These are phyloP conservation scores for Harpagoxenus sublaevis DNA, from an alignment of 2,888 invertebrate species.

Conservation along the genomic window DNA sequence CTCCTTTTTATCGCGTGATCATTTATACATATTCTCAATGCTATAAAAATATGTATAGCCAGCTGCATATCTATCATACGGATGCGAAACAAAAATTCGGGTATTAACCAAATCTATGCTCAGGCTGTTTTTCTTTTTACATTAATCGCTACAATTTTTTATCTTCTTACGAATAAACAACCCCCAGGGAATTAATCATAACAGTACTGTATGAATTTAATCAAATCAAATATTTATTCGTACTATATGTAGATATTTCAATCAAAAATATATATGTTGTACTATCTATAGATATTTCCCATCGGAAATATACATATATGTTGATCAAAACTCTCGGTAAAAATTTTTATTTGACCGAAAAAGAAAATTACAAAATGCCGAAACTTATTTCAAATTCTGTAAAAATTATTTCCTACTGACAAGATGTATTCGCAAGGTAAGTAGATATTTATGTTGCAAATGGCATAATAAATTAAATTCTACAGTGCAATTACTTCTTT, in stretches of 20 bases:
- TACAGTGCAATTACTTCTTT: not conserved
- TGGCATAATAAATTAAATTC: constrained; percentile 20
- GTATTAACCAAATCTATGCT: constrained; percentile 14
- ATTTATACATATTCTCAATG: constrained; percentile 9
- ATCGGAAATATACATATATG: not conserved
- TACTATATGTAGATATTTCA: not conserved
- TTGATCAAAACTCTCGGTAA: not conserved
- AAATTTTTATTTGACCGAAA: not conserved
- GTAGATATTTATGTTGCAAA: constrained; percentile 20
- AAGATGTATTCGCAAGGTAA: constrained; percentile 11
- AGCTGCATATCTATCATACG: not conserved
- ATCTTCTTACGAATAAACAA: not conserved
- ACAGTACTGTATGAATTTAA: not conserved
- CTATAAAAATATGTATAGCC: not conserved
- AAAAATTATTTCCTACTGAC: not conserved
- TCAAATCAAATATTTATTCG: not conserved
- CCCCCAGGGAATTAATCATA: not conserved
- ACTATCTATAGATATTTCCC: not conserved
- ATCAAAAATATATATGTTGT: not conserved
- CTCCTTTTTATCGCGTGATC: not conserved
- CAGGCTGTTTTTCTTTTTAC: not conserved
- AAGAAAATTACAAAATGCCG: not conserved
- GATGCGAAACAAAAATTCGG: not conserved
- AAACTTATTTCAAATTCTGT: not conserved
- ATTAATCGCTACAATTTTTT: not conserved